Evolutionary conservation across 2,888 invertebrate species (phyloP), one percentile per base, ranked within the genome.

Genomic region (Xestia sexstrigata): DNA sequence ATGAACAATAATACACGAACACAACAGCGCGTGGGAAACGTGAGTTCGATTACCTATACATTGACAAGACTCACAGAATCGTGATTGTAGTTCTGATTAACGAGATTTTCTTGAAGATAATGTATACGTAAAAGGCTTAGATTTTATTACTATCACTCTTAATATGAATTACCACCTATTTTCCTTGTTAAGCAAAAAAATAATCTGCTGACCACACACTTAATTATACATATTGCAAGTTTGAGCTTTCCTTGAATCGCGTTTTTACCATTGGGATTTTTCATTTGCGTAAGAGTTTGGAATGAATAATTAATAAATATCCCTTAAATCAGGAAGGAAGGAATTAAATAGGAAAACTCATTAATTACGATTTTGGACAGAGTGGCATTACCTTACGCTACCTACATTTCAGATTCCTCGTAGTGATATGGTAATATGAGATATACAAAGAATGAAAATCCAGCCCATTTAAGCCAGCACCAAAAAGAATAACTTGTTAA

Each of bases 1-100:
- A 82, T 87, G 85, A 81, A 85, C 77, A 75, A 74, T 55, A 47
- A 23, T 35, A 72, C 83, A 63, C 79, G 79, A 79, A 86, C 81
- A 78, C 77, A 84, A 83, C 79, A 83, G 74, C 47, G 87, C 90
- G 91, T 91, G 91, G 87, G 92, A 91, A 90, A 89, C 86, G 85
- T 85, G 80, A 82, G 74, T 79, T 85, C 82, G 74, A 77, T 76
- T 73, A n/a, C n/a, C n/a, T n/a, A 69, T 71, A 81, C 73, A 69
- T 68, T 67, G 30, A 66, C 70, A 66, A 70, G 30, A 49, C 42
- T 58, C n/a, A 13, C 39, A 1, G 65, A 70, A 77, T 49, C 67
- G 39, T 63, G 55, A 69, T 71, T 49, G 39, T 55, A 62, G 7
- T 62, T 52, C 47, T 35, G 62, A 68, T 58, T 63, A 42, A 17